Evolutionary conservation across 2,113 vertebrate species (phyloP).

Genomic region (Sorex fumeus): DNA sequence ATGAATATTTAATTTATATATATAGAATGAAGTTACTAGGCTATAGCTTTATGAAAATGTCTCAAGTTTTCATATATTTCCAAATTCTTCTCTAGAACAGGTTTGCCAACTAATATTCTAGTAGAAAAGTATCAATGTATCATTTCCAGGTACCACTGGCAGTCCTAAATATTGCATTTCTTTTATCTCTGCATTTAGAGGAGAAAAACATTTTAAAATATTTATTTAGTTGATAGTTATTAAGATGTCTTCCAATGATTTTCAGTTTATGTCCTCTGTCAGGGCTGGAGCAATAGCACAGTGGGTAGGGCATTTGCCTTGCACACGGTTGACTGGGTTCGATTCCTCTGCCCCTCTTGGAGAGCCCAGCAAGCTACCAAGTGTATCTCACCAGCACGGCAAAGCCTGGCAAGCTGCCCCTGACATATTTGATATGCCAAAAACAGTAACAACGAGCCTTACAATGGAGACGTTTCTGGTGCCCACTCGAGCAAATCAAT

Average conservation of each 20-base stretch:
- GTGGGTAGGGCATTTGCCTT: too few species aligned
- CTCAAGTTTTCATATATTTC: slow-evolving; percentile 44
- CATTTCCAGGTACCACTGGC: not conserved
- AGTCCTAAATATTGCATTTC: slow-evolving; percentile 25
- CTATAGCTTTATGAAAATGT: slow-evolving; percentile 2
- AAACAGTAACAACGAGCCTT: too few species aligned
- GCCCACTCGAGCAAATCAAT: too few species aligned
- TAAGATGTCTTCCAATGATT: slow-evolving; percentile 12
- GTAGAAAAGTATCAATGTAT: slow-evolving; percentile 1
- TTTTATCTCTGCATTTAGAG: not conserved
- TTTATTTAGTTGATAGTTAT: not conserved
- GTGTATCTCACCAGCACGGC: too few species aligned
- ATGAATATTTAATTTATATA: not conserved
- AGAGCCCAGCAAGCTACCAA: too few species aligned
- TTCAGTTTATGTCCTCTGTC: not conserved
- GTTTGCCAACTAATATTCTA: slow-evolving; percentile 37
- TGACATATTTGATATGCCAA: too few species aligned
- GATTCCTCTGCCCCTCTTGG: too few species aligned
- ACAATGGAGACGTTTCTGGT: too few species aligned
- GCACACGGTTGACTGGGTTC: too few species aligned
- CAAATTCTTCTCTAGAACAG: slow-evolving; percentile 3
- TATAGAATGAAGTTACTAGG: slow-evolving; percentile 11
- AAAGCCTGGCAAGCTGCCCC: too few species aligned
- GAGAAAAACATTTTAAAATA: not conserved
- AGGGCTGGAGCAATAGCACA: too few species aligned